Base-by-base conservation (phyloP, 1,140 invertebrate genomes). In the Megalonaias nervosa region DNA sequence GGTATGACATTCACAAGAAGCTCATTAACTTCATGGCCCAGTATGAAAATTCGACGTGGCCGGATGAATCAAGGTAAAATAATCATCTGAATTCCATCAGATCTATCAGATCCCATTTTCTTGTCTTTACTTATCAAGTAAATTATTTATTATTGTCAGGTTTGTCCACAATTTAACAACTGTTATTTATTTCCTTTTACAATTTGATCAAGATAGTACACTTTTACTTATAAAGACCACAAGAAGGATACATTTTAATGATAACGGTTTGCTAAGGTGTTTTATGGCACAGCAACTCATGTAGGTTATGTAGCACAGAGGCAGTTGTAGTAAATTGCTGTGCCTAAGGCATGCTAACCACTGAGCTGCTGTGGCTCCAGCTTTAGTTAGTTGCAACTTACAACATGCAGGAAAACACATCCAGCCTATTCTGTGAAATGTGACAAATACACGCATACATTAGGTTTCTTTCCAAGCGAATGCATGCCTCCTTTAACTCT, bases 1-100 rank as follows among this genome's bases (percentile, higher is more conserved):
- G 97, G 72, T 99, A 97, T 91, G 94, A 95, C 82, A 94, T 98
- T 17, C 96, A 98, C 90, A 94, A 94, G 61, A 97, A 98, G 90
- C 91, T 99, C 26, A 94, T 98, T 0, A 99, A 97, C 91, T 99
- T 96, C 86, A 98, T 98, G 96, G 96, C 97, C 5, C 95, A 96
- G 0, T 92, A 94, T 71, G 93, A 94, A 69, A 90, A 92, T 6
- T 90, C 91, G 71, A 91, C 92, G n/a, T 96, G 95, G 94, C 94
- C 93, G 15, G 94, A 97, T 75, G 93, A 94, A 74, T 94, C 95
- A 6, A 95, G 82, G 87, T 88, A 75, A 71, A 75, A 55, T 19
- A 31, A 55, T 21, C 19, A 19, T 72, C 31, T 26, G n/a, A 72
- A 59, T 21, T 15, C 16, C 38, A 16, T 38, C n/a, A 48, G 61